Percentiles rank a stretch among this genome's conserved stretches.
Evolutionary conservation across 1,140 invertebrate species (phyloP).

Genomic region (Neelides sp.): DNA sequence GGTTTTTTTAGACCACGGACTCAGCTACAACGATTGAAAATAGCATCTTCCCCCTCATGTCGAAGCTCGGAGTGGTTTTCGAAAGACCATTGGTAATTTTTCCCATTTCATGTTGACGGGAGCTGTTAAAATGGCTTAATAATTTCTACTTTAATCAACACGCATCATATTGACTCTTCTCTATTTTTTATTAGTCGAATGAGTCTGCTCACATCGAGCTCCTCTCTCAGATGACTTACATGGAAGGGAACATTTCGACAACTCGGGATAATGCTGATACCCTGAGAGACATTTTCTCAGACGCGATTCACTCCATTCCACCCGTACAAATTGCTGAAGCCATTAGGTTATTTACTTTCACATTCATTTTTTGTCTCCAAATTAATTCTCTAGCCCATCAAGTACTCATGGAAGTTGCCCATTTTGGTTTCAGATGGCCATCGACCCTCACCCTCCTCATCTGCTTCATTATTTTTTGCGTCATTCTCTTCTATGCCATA

Average conservation of each 20-base stretch:
- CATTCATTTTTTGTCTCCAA: too few species aligned
- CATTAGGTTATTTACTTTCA: conserved; percentile 15
- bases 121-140: background rate
- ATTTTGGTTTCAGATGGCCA: conserved; percentile 50
- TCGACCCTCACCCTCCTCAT: conserved; percentile 62
- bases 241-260: conserved; percentile 25
- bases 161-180: background rate
- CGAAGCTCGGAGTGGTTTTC: conserved; percentile 20
- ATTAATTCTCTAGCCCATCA: too few species aligned
- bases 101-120: background rate
- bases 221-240: conserved; percentile 21
- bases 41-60: conserved; percentile 19
- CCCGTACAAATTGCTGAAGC: conserved; percentile 20
- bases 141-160: background rate
- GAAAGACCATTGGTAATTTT: conserved; percentile 20
- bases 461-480: conserved; percentile 61
- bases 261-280: conserved; percentile 14
- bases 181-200: conserved; percentile 18
- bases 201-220: conserved; percentile 20
- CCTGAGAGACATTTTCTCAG: conserved; percentile 1
- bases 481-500: conserved; percentile 66
- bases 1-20: conserved; percentile 13
- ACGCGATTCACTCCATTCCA: conserved; percentile 16
- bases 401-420: background rate
- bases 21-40: conserved; percentile 16